Conservation (phyloP, 2,797 vertebrate genomes). For the Oreochromis mossambicus region DNA sequence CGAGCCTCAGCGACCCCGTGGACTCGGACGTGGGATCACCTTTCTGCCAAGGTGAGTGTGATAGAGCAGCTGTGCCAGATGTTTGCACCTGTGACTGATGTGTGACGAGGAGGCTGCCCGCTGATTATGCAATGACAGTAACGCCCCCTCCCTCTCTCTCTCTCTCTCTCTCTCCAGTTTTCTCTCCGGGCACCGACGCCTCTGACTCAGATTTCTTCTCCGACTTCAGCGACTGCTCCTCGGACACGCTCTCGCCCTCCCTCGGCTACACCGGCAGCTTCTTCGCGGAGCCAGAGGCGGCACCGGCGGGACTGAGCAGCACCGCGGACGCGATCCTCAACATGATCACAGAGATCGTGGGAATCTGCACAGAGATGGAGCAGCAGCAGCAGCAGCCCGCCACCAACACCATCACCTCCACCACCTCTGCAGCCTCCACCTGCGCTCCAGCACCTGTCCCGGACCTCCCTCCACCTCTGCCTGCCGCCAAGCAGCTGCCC, state of each 20-base stretch:
- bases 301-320: slow-evolving; percentile 70
- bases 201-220: slow-evolving; percentile 75
- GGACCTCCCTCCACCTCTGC: not conserved
- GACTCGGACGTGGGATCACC: slow-evolving; percentile 63
- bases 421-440: not conserved
- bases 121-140: slow-evolving; percentile 46
- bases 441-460: slow-evolving; percentile 43
- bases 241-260: slow-evolving; percentile 70
- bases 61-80: not conserved
- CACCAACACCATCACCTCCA: slow-evolving; percentile 57
- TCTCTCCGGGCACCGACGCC: slow-evolving; percentile 72
- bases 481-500: slow-evolving; percentile 23
- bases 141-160: slow-evolving; percentile 7
- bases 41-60: slow-evolving; percentile 51
- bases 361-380: slow-evolving; percentile 84
- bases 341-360: slow-evolving; percentile 93
- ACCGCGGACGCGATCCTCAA: slow-evolving; percentile 90
- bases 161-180: slow-evolving; percentile 37
- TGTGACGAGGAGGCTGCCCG: not conserved
- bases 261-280: slow-evolving; percentile 83
- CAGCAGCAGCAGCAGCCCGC: slow-evolving; percentile 42
- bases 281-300: slow-evolving; percentile 74
- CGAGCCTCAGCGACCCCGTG: slow-evolving; percentile 42
- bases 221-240: slow-evolving; percentile 74
- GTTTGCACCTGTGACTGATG: not conserved